These are phyloP conservation scores for Fulmarus glacialis DNA, from an alignment of 2,113 vertebrate genomes.

Conservation along the genomic window DNA sequence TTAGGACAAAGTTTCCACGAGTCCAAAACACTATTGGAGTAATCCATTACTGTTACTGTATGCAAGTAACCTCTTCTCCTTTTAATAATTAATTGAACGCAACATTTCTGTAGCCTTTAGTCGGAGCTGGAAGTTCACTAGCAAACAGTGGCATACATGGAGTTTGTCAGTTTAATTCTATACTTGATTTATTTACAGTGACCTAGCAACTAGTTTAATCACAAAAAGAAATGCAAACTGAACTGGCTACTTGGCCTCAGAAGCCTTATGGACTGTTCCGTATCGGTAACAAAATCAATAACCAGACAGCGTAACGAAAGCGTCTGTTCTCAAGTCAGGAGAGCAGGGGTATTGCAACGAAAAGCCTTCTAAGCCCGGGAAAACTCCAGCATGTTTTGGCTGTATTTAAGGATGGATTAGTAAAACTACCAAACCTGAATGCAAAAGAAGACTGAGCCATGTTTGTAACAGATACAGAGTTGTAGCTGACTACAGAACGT, in stretches of 20 bases:
- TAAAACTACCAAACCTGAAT: not conserved
- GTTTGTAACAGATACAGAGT: not conserved
- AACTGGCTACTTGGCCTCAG: not conserved
- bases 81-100: not conserved
- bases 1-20: not conserved
- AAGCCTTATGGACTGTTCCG: not conserved
- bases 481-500: rapidly evolving
- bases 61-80: not conserved
- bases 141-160: not conserved
- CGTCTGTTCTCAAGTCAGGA: not conserved
- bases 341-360: not conserved
- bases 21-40: not conserved
- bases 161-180: not conserved
- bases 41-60: not conserved
- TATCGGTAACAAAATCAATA: not conserved
- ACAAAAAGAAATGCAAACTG: not conserved
- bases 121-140: not conserved
- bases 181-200: not conserved
- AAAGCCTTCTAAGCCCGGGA: not conserved
- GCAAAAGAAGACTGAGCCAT: not conserved
- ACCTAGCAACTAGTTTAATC: not conserved
- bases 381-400: not conserved
- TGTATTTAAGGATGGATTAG: not conserved
- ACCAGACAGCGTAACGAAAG: not conserved
- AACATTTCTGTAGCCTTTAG: not conserved